Conservation (phyloP, 2,113 vertebrate genomes). For the Saiga tatarica region DNA sequence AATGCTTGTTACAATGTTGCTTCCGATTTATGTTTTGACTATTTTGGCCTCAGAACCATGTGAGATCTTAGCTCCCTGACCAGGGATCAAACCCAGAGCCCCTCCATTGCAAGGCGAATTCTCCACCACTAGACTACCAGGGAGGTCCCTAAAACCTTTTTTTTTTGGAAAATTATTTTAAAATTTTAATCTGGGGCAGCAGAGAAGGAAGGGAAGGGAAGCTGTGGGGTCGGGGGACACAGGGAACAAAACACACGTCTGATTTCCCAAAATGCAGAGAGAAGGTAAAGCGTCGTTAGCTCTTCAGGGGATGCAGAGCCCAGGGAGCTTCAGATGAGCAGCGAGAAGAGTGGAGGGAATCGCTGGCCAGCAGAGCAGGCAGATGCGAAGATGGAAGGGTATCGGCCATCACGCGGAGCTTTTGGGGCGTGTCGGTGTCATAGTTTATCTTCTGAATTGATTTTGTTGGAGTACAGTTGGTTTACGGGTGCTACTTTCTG, state of each 20-base stretch:
- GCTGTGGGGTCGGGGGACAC: not conserved
- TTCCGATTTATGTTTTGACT: not conserved
- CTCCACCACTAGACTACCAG: not conserved
- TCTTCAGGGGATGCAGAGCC: not conserved
- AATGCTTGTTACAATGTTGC: not conserved
- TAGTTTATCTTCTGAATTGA: rapidly evolving
- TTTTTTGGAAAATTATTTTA: not conserved
- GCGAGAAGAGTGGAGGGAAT: not conserved
- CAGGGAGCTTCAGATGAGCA: not conserved
- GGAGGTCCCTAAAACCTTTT: not conserved
- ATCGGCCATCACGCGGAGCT: not conserved
- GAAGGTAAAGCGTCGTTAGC: too few species aligned
- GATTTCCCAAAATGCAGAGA: not conserved
- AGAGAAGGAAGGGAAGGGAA: not conserved
- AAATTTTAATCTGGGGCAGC: not conserved
- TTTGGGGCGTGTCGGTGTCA: not conserved
- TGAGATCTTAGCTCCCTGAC: not conserved
- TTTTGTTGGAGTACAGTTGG: not conserved
- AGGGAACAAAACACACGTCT: not conserved
- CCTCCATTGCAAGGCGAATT: not conserved
- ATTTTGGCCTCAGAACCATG: not conserved
- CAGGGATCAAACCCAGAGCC: not conserved
- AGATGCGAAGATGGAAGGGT: rapidly evolving
- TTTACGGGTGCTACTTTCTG: not conserved
- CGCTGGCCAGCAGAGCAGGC: not conserved